These are phyloP conservation scores for Lanius ludovicianus DNA, from an alignment of 2,113 vertebrate genomes.

Conservation along the genomic window DNA sequence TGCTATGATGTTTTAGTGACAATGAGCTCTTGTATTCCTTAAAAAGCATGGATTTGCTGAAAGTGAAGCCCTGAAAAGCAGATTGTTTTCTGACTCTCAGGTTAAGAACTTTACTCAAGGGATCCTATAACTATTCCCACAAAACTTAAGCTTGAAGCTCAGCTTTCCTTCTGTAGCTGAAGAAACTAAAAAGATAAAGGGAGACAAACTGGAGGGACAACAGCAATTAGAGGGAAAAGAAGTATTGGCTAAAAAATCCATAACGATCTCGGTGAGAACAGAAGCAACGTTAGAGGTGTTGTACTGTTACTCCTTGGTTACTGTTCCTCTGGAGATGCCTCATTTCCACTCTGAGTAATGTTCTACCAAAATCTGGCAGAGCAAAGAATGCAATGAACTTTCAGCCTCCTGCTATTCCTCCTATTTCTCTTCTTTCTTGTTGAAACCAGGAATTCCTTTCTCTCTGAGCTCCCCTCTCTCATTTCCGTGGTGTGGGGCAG, in stretches of 20 bases:
- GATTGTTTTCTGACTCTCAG: not conserved
- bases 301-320: not conserved
- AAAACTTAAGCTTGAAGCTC: not conserved
- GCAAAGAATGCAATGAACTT: not conserved
- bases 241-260: rapidly evolving
- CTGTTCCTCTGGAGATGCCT: not conserved
- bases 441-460: not conserved
- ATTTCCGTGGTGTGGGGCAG: not conserved
- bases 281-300: rapidly evolving
- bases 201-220: not conserved
- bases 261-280: not conserved
- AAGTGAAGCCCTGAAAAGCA: not conserved
- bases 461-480: not conserved
- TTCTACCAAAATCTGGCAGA: not conserved
- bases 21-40: rapidly evolving
- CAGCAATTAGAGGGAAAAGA: not conserved
- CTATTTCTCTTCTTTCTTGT: not conserved
- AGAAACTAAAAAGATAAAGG: not conserved
- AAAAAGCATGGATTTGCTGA: not conserved
- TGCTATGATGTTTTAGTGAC: not conserved
- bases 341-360: not conserved
- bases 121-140: not conserved
- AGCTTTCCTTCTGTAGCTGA: not conserved
- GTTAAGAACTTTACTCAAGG: not conserved
- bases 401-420: not conserved